Percentiles rank a stretch among this genome's conserved stretches.
phyloP scores from a whole-genome alignment of 2,888 invertebrate species.

The Ptycholaimellus sp. region DNA sequence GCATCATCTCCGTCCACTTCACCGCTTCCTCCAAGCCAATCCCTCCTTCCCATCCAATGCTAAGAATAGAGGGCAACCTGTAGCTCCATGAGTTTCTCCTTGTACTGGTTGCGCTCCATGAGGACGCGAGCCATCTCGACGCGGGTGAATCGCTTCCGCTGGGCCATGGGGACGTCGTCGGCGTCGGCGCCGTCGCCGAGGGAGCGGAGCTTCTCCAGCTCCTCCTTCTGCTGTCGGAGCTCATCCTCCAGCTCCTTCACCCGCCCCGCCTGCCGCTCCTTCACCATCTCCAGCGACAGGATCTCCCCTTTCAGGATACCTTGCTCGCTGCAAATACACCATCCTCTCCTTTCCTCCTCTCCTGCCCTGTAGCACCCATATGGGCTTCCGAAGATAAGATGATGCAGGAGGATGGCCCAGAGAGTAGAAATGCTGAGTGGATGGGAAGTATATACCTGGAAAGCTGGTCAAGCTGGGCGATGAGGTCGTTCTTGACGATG shows the following conservation, averaged over 20 bases:
- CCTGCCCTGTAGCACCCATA: not conserved
- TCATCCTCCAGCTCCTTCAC: conserved; percentile 70
- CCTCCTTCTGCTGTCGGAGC: conserved; percentile 55
- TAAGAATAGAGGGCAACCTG: conserved; percentile 38
- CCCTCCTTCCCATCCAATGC: too few relatives aligned
- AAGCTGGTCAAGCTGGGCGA: conserved; percentile 87
- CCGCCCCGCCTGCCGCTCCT: conserved; percentile 52
- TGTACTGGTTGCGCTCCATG: conserved; percentile 96
- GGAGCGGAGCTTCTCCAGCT: conserved; percentile 38
- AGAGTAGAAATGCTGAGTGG: not conserved
- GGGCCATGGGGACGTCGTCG: conserved; percentile 84
- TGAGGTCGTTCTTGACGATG: conserved; percentile 95
- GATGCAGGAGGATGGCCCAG: not conserved
- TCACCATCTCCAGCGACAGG: conserved; percentile 53
- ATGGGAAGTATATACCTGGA: conserved; percentile 35
- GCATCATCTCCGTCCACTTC: conserved; percentile 79
- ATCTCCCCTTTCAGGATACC: conserved; percentile 86
- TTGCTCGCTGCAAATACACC: conserved; percentile 42
- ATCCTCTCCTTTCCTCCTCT: too few relatives aligned
- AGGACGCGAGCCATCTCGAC: conserved; percentile 97
- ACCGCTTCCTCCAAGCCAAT: conserved; percentile 50
- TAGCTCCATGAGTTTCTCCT: conserved; percentile 91
- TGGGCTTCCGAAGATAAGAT: conserved; percentile 1
- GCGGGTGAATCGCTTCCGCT: conserved; percentile 81
- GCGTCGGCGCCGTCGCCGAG: conserved; percentile 22